phyloP scores from a whole-genome alignment of 2,888 invertebrate genomes.

The Campoplex capitator region DNA sequence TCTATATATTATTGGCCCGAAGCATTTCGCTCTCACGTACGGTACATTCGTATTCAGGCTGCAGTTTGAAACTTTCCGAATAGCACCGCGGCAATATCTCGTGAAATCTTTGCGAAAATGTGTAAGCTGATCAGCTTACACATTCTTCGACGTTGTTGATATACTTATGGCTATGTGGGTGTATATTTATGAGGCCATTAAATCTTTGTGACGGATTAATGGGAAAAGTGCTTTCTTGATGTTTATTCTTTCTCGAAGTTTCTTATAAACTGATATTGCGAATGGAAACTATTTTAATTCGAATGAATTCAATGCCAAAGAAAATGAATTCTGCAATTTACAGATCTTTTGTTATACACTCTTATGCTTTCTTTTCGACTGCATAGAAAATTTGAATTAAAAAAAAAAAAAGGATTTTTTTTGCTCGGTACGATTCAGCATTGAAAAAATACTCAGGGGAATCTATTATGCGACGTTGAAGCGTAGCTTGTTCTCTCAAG shows the following conservation, averaged over 20 bases:
- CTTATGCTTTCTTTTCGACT: too few relatives aligned
- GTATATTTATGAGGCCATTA: not conserved
- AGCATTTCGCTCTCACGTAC: slow-evolving; percentile 53
- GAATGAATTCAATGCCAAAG: not conserved
- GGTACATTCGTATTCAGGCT: slow-evolving; percentile 48
- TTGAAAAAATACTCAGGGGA: not conserved
- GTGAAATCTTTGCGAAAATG: slow-evolving; percentile 64
- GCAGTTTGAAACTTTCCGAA: slow-evolving; percentile 47
- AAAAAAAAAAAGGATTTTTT: not conserved
- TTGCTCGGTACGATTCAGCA: not conserved
- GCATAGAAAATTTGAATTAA: not conserved
- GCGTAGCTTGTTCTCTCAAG: slow-evolving; percentile 40
- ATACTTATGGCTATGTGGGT: slow-evolving; percentile 31
- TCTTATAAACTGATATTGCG: not conserved
- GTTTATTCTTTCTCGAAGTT: not conserved
- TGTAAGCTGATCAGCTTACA: slow-evolving; percentile 54
- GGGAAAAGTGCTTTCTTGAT: not conserved
- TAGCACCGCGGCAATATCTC: slow-evolving; percentile 12
- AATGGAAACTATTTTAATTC: too few relatives aligned
- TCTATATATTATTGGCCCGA: slow-evolving; percentile 47
- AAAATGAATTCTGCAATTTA: too few relatives aligned
- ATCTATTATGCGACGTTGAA: not conserved
- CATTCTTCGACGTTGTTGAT: slow-evolving; percentile 12
- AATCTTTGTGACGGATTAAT: slow-evolving; percentile 21
- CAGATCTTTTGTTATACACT: too few relatives aligned